Evolutionary conservation across 2,113 vertebrate genomes (phyloP).

Genomic region (Laticauda colubrina): DNA sequence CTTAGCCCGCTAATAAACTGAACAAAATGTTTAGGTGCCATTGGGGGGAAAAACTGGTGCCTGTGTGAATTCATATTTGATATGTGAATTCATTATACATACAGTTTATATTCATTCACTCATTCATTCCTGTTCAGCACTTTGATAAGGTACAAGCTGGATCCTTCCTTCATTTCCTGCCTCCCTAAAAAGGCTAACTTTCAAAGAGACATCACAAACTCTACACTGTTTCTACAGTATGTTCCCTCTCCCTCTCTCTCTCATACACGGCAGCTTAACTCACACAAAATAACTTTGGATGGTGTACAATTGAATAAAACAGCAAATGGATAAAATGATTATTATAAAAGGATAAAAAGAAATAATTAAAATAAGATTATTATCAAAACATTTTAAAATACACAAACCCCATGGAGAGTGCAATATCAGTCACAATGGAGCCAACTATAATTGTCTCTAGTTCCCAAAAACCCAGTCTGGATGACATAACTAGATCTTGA

Average conservation of each 20-base stretch:
- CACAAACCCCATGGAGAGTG: neutral
- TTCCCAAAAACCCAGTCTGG: neutral
- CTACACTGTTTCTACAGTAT: neutral
- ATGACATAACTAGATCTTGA: neutral
- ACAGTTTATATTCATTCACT: neutral
- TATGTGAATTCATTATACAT: neutral
- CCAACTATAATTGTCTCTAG: neutral
- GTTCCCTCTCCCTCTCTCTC: neutral
- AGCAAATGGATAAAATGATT: neutral
- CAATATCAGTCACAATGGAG: neutral
- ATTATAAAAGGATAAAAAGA: neutral
- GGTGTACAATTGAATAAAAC: neutral
- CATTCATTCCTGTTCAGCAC: neutral
- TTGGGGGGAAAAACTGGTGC: neutral
- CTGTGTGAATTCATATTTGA: neutral
- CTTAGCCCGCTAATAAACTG: neutral
- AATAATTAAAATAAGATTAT: neutral
- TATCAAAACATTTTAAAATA: neutral
- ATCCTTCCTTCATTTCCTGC: neutral
- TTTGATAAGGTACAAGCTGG: neutral
- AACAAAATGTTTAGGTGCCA: neutral
- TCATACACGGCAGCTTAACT: rapidly evolving
- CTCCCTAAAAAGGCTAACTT: neutral
- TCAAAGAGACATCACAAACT: neutral
- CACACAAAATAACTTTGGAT: neutral